Base-by-base conservation (phyloP, 1,140 invertebrate species). In the Hestina assimilis region DNA sequence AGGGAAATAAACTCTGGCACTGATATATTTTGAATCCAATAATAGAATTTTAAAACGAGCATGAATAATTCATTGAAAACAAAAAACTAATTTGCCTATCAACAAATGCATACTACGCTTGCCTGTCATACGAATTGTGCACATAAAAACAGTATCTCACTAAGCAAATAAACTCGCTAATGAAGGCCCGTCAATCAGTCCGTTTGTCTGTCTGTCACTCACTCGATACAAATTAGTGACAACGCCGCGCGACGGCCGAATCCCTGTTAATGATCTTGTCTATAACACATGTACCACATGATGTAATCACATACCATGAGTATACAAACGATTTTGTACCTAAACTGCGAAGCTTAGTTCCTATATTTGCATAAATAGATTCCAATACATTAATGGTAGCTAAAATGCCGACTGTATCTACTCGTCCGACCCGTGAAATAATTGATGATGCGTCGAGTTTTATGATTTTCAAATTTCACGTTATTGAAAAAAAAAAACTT, bases 221-320 rank as follows among this genome's bases (percentile, higher is more conserved):
- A 59, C 56, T 62, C 65, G 52, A 66, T 72, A 71, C 74, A 76
- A 79, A 79, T 81, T 81, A 81, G 79, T 82, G 79, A 75, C 75
- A 75, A 72, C 74, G 63, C 56, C 28, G 38, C 48, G 53, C 69
- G 59, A 64, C 57, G 66, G 50, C 47, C 62, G 66, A 67, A 72
- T 66, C 69, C 66, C 70, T 75, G 73, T 75, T 79, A 79, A 79
- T 72, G 73, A 76, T 79, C 73, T 72, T 75, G 72, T 75, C 66
- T 65, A 64, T 66, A 66, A 63, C 61, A 60, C 54, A 55, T 57
- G 53, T 46, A 56, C 50, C 20, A 41, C 38, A 42, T 51, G 20
- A 42, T 42, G 40, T 42, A 17, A 42, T 38, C 33, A 4, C 29
- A 50, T 9, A 12, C 4, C n/a, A n/a, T 20, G 12, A 31, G 19